phyloP scores from a whole-genome alignment of 1,140 invertebrate genomes.

The Eumaeus atala region DNA sequence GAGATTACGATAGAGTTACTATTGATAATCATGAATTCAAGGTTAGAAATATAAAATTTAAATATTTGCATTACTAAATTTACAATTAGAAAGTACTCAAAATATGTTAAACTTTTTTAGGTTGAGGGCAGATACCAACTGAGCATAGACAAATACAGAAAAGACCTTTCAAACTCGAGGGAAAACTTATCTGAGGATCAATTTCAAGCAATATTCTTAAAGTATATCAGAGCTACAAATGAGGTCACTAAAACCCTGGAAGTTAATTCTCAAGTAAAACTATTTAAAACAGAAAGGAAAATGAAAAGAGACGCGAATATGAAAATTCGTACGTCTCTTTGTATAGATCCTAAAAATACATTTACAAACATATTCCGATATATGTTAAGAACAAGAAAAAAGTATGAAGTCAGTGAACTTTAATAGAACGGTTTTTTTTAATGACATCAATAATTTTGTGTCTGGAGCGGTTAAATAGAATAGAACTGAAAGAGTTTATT shows the following conservation, averaged over 20 bases:
- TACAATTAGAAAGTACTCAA: too few relatives aligned
- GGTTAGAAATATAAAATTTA: constrained; percentile 2
- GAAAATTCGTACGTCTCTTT: neutral
- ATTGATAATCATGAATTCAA: constrained; percentile 10
- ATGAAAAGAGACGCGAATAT: neutral
- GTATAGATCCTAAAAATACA: neutral
- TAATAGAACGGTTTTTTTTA: neutral
- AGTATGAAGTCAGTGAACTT: neutral
- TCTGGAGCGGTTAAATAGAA: too few relatives aligned
- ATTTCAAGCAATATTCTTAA: neutral
- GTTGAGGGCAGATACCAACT: neutral
- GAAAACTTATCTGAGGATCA: constrained; percentile 7
- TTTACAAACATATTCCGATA: neutral
- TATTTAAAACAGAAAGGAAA: neutral
- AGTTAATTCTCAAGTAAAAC: constrained; percentile 3
- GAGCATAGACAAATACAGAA: neutral
- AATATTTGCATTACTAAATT: neutral
- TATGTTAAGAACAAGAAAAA: neutral
- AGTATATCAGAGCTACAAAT: constrained; percentile 3
- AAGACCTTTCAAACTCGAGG: neutral
- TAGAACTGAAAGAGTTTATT: too few relatives aligned
- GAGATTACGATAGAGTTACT: neutral
- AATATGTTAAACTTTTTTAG: too few relatives aligned
- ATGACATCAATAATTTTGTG: neutral
- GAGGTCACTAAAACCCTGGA: neutral